Evolutionary conservation across 2,113 vertebrate species (phyloP), one percentile per base, ranked within the genome.

Genomic region (Lasiurus borealis): DNA sequence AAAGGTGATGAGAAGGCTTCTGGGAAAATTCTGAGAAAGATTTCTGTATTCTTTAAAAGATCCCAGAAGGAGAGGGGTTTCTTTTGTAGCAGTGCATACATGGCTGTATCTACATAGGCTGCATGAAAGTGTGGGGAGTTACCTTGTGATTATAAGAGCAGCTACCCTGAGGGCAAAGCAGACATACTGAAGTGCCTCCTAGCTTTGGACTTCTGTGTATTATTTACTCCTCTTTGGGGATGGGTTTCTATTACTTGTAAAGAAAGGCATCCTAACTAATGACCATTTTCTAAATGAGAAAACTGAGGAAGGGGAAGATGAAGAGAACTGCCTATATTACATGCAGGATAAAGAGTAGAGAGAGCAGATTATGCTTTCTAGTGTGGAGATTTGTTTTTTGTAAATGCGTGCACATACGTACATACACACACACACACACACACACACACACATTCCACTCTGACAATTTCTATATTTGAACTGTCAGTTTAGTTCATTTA

Each of bases 21-120:
- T 40, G 15, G 40, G 59, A 85, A 50, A 10, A 46, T 59, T 92
- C 59, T 50, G 12, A 66, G 57, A 78, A 52, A 66, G 44, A 76
- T 57, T 57, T 84, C 64, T 82, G 71, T 29, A 31, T 76, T 89
- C 29, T 93, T 64, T 76, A 14, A 78, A 81, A 85, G 66, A 82
- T 23, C 73, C 14, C 34, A 54, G 84, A 66, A 85, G 36, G 50
- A 81, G 31, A 40, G 2, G 2, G n/a, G 10, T 11, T 52, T 27
- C 34, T 52, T 10, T 54, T 52, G 46, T 16, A 25, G 52, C 23
- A 64, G 50, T 25, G 0, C 13, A 2, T 44, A 0, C 8, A 2
- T 54, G 31, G 29, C 52, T 88, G 62, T 34, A 29, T 46, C 34
- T 85, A 48, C 23, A 44, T 8, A 44, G 68, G 27, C 44, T 36